Evolutionary conservation across 2,888 invertebrate species (phyloP).

Genomic region (Scaptomyza tumidula): DNA sequence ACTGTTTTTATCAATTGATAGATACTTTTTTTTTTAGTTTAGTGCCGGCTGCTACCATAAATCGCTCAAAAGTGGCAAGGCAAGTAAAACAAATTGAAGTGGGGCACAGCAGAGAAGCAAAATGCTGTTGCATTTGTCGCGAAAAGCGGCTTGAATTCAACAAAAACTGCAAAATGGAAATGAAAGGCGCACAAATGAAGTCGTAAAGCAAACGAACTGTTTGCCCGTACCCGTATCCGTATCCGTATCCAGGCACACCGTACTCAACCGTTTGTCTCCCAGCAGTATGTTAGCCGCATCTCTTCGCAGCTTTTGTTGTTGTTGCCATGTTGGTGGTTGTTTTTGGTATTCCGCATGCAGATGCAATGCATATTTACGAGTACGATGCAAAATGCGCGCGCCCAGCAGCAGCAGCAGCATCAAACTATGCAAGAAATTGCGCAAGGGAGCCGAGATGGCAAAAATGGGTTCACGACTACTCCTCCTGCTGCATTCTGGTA

Average conservation of each 20-base stretch:
- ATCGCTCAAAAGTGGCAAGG: constrained; percentile 75
- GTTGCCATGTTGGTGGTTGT: constrained; percentile 6
- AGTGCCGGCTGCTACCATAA: constrained; percentile 62
- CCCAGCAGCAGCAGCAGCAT: constrained; percentile 8
- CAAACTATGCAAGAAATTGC: constrained; percentile 45
- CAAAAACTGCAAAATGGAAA: constrained; percentile 55
- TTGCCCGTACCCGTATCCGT: constrained; percentile 14
- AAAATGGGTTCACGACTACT: constrained; percentile 26
- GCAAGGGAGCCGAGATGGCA: constrained; percentile 20
- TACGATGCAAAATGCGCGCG: constrained; percentile 36
- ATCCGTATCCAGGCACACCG: background rate
- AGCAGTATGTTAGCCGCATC: constrained; percentile 29
- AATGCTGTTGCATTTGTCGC: constrained; percentile 49
- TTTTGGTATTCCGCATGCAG: constrained; percentile 56
- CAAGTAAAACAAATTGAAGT: constrained; percentile 77
- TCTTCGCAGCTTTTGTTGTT: constrained; percentile 1
- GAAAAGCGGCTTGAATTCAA: constrained; percentile 25
- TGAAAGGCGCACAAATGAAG: constrained; percentile 75
- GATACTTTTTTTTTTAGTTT: constrained; percentile 28
- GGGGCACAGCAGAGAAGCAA: constrained; percentile 36
- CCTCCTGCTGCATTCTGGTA: constrained; percentile 5
- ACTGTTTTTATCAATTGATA: constrained; percentile 66
- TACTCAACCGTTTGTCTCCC: constrained; percentile 14
- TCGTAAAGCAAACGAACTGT: constrained; percentile 73
- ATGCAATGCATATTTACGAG: constrained; percentile 74